Evolutionary conservation across 2,888 invertebrate genomes (phyloP).

Genomic region (Mylabris sibirica): DNA sequence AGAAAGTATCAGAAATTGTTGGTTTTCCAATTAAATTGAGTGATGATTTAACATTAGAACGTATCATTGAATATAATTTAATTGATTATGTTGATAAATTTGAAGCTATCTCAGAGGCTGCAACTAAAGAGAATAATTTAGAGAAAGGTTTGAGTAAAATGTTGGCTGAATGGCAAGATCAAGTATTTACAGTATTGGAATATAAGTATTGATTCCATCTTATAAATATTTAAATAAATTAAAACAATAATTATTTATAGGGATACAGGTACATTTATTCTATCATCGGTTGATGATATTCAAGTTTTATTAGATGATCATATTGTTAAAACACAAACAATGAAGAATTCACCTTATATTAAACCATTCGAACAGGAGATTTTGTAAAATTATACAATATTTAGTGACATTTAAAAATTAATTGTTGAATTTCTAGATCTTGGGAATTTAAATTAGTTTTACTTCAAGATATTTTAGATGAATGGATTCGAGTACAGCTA

Average conservation of each 20-base stretch:
- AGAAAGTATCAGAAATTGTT: slow-evolving; percentile 91
- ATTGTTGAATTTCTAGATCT: slow-evolving; percentile 65
- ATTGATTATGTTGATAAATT: slow-evolving; percentile 89
- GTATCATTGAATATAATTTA: slow-evolving; percentile 88
- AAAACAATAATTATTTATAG: not conserved
- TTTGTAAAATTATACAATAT: slow-evolving; percentile 63
- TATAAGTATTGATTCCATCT: slow-evolving; percentile 64
- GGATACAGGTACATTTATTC: slow-evolving; percentile 89
- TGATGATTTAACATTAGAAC: slow-evolving; percentile 80
- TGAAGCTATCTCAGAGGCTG: slow-evolving; percentile 91
- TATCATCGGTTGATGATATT: slow-evolving; percentile 92
- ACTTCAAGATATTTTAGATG: slow-evolving; percentile 92
- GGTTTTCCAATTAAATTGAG: slow-evolving; percentile 91
- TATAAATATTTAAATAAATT: not conserved
- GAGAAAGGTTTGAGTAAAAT: slow-evolving; percentile 90
- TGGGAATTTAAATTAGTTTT: slow-evolving; percentile 89
- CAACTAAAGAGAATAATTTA: slow-evolving; percentile 93
- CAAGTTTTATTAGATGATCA: slow-evolving; percentile 94
- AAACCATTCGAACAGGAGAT: slow-evolving; percentile 91
- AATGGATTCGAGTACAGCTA: slow-evolving; percentile 93
- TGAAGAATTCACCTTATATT: slow-evolving; percentile 96
- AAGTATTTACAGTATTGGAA: slow-evolving; percentile 74
- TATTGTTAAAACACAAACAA: slow-evolving; percentile 95
- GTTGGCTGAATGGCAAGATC: slow-evolving; percentile 89
- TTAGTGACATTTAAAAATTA: not conserved